These are phyloP conservation scores for Syritta pipiens DNA, from an alignment of 2,888 invertebrate species.

Conservation along the genomic window DNA sequence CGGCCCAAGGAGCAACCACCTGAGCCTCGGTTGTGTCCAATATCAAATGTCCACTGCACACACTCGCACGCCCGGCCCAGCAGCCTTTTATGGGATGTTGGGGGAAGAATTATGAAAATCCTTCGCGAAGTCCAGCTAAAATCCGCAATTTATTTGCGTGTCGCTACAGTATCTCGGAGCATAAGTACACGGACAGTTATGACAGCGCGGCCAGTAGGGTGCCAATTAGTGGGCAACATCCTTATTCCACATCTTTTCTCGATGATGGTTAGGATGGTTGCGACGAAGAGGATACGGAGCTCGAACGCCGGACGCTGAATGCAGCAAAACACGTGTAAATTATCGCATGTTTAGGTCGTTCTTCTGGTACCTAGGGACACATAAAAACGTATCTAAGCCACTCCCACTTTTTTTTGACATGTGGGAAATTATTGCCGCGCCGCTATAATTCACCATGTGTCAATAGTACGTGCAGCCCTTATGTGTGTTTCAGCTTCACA, in stretches of 20 bases:
- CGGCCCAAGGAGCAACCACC: slow-evolving; percentile 10
- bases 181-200: slow-evolving; percentile 70
- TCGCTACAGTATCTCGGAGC: slow-evolving; percentile 33
- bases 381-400: slow-evolving; percentile 45
- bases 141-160: slow-evolving; percentile 55
- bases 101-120: slow-evolving; percentile 49
- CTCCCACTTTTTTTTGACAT: slow-evolving; percentile 45
- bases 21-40: slow-evolving; percentile 13
- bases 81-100: slow-evolving; percentile 5
- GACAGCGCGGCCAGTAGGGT: slow-evolving; percentile 73
- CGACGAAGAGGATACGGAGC: not conserved
- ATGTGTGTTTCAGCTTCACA: not conserved
- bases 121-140: slow-evolving; percentile 25
- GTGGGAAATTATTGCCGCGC: slow-evolving; percentile 42
- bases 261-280: slow-evolving; percentile 1
- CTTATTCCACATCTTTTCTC: slow-evolving; percentile 42
- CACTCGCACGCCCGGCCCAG: not conserved
- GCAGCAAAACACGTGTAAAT: slow-evolving; percentile 45
- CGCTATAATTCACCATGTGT: slow-evolving; percentile 59
- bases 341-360: slow-evolving; percentile 54
- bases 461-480: slow-evolving; percentile 36
- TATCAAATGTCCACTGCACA: slow-evolving; percentile 48
- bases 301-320: slow-evolving; percentile 9
- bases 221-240: slow-evolving; percentile 72
- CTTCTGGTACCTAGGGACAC: slow-evolving; percentile 26